phyloP scores from a whole-genome alignment of 2,888 invertebrate species.

The Drosophila maculinotata region DNA sequence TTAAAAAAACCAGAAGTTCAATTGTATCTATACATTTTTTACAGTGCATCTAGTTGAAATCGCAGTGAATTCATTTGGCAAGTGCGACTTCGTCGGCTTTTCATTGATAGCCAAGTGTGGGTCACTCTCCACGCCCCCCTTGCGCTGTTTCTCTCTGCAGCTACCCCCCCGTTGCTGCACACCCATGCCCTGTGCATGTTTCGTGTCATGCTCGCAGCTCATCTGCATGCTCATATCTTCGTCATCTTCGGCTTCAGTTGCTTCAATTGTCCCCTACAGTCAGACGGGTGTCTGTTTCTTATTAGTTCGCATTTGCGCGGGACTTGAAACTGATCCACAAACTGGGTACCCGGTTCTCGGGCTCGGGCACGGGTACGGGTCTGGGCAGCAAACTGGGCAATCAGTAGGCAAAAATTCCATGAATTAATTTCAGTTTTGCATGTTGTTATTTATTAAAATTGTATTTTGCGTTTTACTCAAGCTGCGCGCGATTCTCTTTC shows the following conservation, averaged over 20 bases:
- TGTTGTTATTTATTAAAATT: conserved; percentile 84
- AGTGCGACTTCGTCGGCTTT: conserved; percentile 58
- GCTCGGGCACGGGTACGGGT: too few species aligned
- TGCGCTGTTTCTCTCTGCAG: background rate
- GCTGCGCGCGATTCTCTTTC: conserved; percentile 56
- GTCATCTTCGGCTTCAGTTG: conserved; percentile 59
- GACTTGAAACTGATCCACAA: conserved; percentile 9
- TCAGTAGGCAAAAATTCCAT: conserved; percentile 76
- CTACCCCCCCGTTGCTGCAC: too few species aligned
- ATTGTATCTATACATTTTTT: too few species aligned
- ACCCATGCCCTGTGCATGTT: conserved; percentile 34
- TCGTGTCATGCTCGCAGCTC: conserved; percentile 60
- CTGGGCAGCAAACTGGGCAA: conserved; percentile 48
- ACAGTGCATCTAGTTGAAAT: conserved; percentile 39
- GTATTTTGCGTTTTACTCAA: conserved; percentile 52
- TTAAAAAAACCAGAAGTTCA: too few species aligned
- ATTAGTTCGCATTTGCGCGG: too few species aligned
- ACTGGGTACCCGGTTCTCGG: conserved; percentile 4
- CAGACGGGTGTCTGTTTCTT: conserved; percentile 77
- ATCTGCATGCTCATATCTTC: conserved; percentile 78
- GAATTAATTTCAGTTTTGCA: conserved; percentile 85
- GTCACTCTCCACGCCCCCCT: conserved; percentile 13
- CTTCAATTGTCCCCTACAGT: conserved; percentile 61
- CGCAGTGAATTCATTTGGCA: conserved; percentile 73
- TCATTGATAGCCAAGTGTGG: conserved; percentile 68